These are phyloP conservation scores for Semnornis frantzii DNA, from an alignment of 2,113 vertebrate genomes.

Conservation along the genomic window DNA sequence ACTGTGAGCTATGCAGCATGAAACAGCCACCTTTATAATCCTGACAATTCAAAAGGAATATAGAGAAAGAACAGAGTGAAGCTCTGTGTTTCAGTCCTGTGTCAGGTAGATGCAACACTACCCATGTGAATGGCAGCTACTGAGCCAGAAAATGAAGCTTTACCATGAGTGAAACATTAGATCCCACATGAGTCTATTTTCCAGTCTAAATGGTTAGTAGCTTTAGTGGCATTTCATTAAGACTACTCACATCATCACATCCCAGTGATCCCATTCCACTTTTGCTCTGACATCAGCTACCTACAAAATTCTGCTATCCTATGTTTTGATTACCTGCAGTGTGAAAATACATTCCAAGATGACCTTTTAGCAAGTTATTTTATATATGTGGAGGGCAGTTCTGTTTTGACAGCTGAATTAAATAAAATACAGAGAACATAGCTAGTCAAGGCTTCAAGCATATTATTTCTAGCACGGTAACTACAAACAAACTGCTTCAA, in stretches of 20 bases:
- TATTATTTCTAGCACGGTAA: background rate
- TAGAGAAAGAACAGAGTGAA: background rate
- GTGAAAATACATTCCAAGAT: slow-evolving; percentile 16
- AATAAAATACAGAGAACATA: background rate
- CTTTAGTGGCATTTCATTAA: slow-evolving; percentile 13
- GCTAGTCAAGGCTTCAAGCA: background rate
- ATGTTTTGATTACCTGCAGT: background rate
- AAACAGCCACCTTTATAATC: background rate
- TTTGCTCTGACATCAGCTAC: background rate
- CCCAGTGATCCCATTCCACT: background rate
- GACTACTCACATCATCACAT: background rate
- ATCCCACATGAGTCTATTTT: slow-evolving; percentile 24
- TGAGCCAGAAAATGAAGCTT: slow-evolving; percentile 55
- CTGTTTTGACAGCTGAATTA: slow-evolving; percentile 1
- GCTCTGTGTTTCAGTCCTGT: background rate
- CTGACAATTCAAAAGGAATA: background rate
- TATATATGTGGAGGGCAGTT: background rate
- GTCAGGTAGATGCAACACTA: background rate
- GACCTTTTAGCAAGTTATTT: slow-evolving; percentile 4
- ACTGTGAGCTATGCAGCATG: background rate
- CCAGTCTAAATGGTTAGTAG: background rate
- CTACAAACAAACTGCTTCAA: background rate
- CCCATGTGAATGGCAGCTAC: slow-evolving; percentile 3
- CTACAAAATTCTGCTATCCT: background rate
- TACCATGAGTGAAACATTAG: slow-evolving; percentile 25